Evolutionary conservation across 2,113 vertebrate species (phyloP).

Genomic region (Scolopax mira): DNA sequence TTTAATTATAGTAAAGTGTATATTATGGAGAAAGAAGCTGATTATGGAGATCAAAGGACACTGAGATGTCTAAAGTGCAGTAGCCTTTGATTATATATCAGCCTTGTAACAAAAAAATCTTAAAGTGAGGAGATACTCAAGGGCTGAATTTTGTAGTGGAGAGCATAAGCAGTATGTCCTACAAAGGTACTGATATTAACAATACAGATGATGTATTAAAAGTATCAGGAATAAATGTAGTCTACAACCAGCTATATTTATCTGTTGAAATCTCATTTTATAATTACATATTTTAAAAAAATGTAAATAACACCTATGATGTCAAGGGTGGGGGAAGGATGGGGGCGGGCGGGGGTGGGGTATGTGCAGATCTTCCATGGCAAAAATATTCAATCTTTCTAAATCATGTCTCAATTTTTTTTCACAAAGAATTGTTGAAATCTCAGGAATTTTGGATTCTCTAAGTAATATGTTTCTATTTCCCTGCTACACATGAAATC

Average conservation of each 20-base stretch:
- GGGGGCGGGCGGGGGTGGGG: too few species aligned
- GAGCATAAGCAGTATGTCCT: neutral
- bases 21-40: neutral
- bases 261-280: neutral
- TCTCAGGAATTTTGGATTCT: neutral
- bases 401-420: neutral
- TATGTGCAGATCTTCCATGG: neutral
- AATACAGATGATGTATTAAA: neutral
- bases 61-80: neutral
- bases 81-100: neutral
- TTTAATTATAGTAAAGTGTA: constrained; percentile 19
- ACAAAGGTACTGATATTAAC: neutral
- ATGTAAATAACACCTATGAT: neutral
- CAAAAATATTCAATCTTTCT: neutral
- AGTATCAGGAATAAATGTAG: neutral
- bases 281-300: accelerated
- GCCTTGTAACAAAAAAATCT: neutral
- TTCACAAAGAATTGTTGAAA: neutral
- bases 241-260: neutral
- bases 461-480: neutral
- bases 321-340: too few species aligned
- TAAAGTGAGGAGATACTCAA: neutral
- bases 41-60: constrained; percentile 16
- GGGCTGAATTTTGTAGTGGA: neutral
- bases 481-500: neutral